Percentiles rank a stretch among this genome's conserved stretches.
These are phyloP conservation scores for Ichneumon xanthorius DNA, from an alignment of 2,888 invertebrate species.

Conservation along the genomic window DNA sequence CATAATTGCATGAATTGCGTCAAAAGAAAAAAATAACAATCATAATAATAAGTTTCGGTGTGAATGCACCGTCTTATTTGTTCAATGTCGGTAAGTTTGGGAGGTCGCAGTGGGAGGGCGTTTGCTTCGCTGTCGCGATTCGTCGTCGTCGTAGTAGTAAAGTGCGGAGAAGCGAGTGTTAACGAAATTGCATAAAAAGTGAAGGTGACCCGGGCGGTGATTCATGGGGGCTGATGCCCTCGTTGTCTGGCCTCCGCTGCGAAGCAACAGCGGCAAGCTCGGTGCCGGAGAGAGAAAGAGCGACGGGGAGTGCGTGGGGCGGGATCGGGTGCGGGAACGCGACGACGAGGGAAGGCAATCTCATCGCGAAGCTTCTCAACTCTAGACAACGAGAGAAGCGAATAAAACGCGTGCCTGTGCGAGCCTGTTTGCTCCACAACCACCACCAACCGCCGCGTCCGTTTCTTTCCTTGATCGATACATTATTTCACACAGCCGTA, in stretches of 20 bases:
- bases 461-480: conserved; percentile 58
- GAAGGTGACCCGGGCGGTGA: conserved; percentile 83
- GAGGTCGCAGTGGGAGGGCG: conserved; percentile 1
- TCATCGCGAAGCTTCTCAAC: conserved; percentile 53
- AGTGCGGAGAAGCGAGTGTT: conserved; percentile 66
- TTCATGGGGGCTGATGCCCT: conserved; percentile 83
- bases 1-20: conserved; percentile 1
- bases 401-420: conserved; percentile 23
- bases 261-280: conserved; percentile 60
- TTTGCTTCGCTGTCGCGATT: conserved; percentile 32
- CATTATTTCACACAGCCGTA: neutral
- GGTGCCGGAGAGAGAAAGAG: conserved; percentile 55
- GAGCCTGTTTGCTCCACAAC: conserved; percentile 21
- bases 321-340: conserved; percentile 22
- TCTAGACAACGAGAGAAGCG: conserved; percentile 30
- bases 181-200: conserved; percentile 83
- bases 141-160: conserved; percentile 34
- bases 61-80: conserved; percentile 41
- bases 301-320: conserved; percentile 32
- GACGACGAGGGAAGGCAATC: conserved; percentile 44
- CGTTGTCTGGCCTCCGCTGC: conserved; percentile 81
- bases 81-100: conserved; percentile 33
- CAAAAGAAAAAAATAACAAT: neutral
- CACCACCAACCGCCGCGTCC: conserved; percentile 14
- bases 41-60: conserved; percentile 8